Percentiles rank a stretch among this genome's conserved stretches.
phyloP scores from a whole-genome alignment of 2,888 invertebrate genomes.

The Beris morrisii region DNA sequence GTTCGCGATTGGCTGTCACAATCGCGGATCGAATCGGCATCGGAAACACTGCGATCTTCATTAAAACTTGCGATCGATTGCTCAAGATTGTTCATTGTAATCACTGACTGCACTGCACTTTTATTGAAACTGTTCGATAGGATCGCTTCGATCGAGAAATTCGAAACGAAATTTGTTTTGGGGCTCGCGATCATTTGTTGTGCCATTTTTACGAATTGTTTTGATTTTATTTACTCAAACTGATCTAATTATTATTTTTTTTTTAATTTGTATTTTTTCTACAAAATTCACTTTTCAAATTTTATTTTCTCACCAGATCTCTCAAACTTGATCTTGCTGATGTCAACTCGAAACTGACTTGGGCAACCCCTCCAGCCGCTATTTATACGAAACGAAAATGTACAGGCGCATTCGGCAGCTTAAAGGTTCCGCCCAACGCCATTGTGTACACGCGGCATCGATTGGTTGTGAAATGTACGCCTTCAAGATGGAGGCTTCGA shows the following conservation, averaged over 20 bases:
- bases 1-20: slow-evolving; percentile 52
- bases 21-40: slow-evolving; percentile 50
- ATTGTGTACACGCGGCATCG: background rate
- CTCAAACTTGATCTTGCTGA: slow-evolving; percentile 14
- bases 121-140: slow-evolving; percentile 62
- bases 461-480: slow-evolving; percentile 11
- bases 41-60: slow-evolving; percentile 39
- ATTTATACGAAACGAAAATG: slow-evolving; percentile 23
- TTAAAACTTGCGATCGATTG: slow-evolving; percentile 25
- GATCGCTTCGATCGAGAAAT: slow-evolving; percentile 79
- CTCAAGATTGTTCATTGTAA: slow-evolving; percentile 4
- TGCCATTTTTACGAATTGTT: slow-evolving; percentile 19
- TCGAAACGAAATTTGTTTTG: slow-evolving; percentile 62
- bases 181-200: slow-evolving; percentile 19
- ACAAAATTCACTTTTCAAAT: too few relatives aligned
- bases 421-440: slow-evolving; percentile 4
- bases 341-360: slow-evolving; percentile 27
- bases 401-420: background rate
- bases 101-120: slow-evolving; percentile 8
- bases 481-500: slow-evolving; percentile 23
- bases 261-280: background rate
- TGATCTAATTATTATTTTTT: background rate
- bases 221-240: slow-evolving; percentile 5
- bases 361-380: slow-evolving; percentile 11
- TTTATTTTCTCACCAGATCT: background rate